Conservation (phyloP, 1,140 invertebrate species). For the Drosophila nasuta region DNA sequence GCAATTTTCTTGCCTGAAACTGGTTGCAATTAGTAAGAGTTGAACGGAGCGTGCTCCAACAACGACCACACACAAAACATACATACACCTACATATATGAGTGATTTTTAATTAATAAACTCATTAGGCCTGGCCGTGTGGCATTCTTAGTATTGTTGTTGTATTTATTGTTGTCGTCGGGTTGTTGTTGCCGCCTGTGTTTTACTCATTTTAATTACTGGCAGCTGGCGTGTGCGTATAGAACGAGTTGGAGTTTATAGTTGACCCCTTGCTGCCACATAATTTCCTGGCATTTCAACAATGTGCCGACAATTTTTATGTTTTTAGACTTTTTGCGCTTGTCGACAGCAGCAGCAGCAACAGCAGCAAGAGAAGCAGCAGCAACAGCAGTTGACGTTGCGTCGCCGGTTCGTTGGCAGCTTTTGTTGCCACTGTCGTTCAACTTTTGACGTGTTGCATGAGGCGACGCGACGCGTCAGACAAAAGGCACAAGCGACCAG, state of each 20-base stretch:
- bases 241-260: slow-evolving; percentile 14
- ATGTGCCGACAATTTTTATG: slow-evolving; percentile 78
- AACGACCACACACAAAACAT: slow-evolving; percentile 23
- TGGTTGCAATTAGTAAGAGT: slow-evolving; percentile 49
- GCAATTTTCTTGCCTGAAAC: slow-evolving; percentile 17
- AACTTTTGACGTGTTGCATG: slow-evolving; percentile 80
- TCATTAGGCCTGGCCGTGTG: slow-evolving; percentile 62
- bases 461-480: slow-evolving; percentile 50
- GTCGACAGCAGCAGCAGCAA: slow-evolving; percentile 14
- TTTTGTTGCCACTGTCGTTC: slow-evolving; percentile 70
- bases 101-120: slow-evolving; percentile 81
- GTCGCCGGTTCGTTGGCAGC: slow-evolving; percentile 52
- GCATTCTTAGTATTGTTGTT: slow-evolving; percentile 29
- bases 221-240: slow-evolving; percentile 51
- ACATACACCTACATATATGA: slow-evolving; percentile 26
- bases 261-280: slow-evolving; percentile 58
- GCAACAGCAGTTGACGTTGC: slow-evolving; percentile 52
- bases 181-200: slow-evolving; percentile 42
- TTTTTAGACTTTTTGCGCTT: slow-evolving; percentile 61
- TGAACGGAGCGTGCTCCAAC: slow-evolving; percentile 23
- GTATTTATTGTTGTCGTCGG: slow-evolving; percentile 20
- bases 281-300: slow-evolving; percentile 78
- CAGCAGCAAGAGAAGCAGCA: slow-evolving; percentile 1
- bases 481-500: slow-evolving; percentile 54
- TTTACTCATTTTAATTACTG: slow-evolving; percentile 77